A percentile compares a stretch with the other conserved stretches of the same genome.
Evolutionary conservation across 2,888 invertebrate species (phyloP).

Genomic region (Orthosia gracilis): DNA sequence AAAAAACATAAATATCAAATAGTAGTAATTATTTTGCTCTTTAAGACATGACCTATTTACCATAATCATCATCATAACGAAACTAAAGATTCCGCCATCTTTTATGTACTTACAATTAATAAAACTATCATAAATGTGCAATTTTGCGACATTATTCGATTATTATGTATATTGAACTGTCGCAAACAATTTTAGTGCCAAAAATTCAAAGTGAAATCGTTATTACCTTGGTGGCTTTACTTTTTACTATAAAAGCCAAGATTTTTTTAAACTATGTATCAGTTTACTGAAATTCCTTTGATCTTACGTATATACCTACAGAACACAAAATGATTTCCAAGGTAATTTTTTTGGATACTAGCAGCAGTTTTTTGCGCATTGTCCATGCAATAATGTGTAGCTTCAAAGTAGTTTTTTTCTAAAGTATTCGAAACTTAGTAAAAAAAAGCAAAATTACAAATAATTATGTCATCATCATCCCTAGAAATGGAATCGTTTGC

Average conservation of each 20-base stretch:
- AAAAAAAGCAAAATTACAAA: too few species aligned
- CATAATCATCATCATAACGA: neutral
- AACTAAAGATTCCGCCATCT: neutral
- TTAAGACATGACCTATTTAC: too few species aligned
- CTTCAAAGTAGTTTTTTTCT: too few species aligned
- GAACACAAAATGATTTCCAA: conserved; percentile 42
- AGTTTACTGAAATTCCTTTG: conserved; percentile 49
- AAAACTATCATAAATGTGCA: conserved; percentile 13
- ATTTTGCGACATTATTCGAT: conserved; percentile 37
- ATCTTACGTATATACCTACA: conserved; percentile 4
- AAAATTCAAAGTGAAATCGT: conserved; percentile 55
- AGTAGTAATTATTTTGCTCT: too few species aligned
- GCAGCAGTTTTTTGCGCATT: neutral
- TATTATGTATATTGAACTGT: conserved; percentile 47
- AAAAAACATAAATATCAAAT: too few species aligned
- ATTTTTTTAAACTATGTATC: conserved; percentile 51
- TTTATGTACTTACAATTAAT: neutral
- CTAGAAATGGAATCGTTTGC: neutral
- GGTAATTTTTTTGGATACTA: conserved; percentile 9
- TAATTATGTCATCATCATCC: too few species aligned
- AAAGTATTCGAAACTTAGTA: too few species aligned
- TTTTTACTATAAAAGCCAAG: conserved; percentile 54
- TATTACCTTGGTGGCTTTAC: conserved; percentile 53
- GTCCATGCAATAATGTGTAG: too few species aligned
- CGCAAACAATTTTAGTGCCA: conserved; percentile 51